Base-by-base conservation (phyloP, 1,140 invertebrate species). In the Whitmania pigra region DNA sequence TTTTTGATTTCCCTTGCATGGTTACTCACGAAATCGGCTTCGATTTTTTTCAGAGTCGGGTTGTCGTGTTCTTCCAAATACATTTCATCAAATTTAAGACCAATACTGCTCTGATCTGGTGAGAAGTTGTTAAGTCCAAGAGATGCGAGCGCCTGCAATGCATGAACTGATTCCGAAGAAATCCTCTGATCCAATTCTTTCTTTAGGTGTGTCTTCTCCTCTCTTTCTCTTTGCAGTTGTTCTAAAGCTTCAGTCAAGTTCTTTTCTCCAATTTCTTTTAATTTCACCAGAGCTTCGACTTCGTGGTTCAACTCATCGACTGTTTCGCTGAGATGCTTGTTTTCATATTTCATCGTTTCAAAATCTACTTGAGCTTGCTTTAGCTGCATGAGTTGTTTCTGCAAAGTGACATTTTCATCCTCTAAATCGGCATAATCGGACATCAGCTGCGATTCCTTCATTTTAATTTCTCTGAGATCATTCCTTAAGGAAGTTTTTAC, bases 341-440 rank as follows among this genome's bases (percentile, higher is more conserved):
- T 91, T 84, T 99, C 95, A 85, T 97, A 92, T 85, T 98, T 98
- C 75, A 92, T 88, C 74, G 91, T 91, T 87, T 99, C 96, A 85
- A 95, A 97, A 83, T 99, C 96, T 29, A 99, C 92, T 80, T 87
- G 85, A 49, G 88, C 88, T 49, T 90, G 92, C 76, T 91, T 87
- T 67, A 97, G 83, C 66, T 79, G 77, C 22, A 81, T 76, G 13
- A 98, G 92, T 83, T 97, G 93, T 79, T 98, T 98, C 81, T 99
- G 95, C 73, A 99, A 84, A 55, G 88, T 88, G 75, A 98, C 95
- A 83, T 99, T 99, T 83, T 99, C 96, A 81, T 98, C 95, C 82
- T 98, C 97, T 18, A 99, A 82, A 82, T 99, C 96, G 0, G 90
- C 90, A 79, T 96, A 96, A 80, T 99, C 96, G 71, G 88, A 87